Evolutionary conservation across 2,113 vertebrate genomes (phyloP).

Genomic region (Notothenia rossii): DNA sequence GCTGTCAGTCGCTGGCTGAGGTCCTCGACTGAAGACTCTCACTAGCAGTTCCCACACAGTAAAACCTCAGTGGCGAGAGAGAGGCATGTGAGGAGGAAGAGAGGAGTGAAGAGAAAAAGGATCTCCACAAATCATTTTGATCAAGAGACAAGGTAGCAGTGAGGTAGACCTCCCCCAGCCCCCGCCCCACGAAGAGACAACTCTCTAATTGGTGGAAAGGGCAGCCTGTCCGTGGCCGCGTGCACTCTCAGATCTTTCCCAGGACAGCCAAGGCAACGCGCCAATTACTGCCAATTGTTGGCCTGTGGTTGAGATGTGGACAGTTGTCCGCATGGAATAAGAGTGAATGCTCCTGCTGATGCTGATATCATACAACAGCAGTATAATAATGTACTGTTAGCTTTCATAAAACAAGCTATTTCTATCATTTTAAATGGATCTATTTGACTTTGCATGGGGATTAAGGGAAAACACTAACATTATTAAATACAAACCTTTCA

Average conservation of each 20-base stretch:
- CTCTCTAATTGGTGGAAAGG: slow-evolving; percentile 87
- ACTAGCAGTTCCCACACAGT: slow-evolving; percentile 69
- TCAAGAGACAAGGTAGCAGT: slow-evolving; percentile 79
- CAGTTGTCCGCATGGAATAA: slow-evolving; percentile 83
- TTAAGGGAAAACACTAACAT: neutral
- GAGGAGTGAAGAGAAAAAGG: slow-evolving; percentile 61
- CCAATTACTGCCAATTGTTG: slow-evolving; percentile 89
- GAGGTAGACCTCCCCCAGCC: slow-evolving; percentile 76
- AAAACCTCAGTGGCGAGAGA: slow-evolving; percentile 55
- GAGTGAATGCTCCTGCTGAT: slow-evolving; percentile 65
- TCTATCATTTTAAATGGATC: neutral
- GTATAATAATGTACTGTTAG: slow-evolving; percentile 32
- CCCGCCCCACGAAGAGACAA: slow-evolving; percentile 72
- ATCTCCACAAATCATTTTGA: slow-evolving; percentile 81
- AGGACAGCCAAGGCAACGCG: slow-evolving; percentile 82
- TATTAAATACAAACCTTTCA: neutral
- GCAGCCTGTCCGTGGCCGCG: slow-evolving; percentile 79
- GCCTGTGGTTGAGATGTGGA: slow-evolving; percentile 85
- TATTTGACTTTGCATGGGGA: slow-evolving; percentile 15
- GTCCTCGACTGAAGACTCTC: slow-evolving; percentile 73
- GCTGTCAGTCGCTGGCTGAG: slow-evolving; percentile 72
- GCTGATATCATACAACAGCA: slow-evolving; percentile 65
- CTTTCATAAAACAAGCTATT: slow-evolving; percentile 5
- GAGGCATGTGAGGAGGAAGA: slow-evolving; percentile 45
- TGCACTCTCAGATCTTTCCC: slow-evolving; percentile 83